Evolutionary conservation across 2,113 vertebrate genomes (phyloP).

Genomic region (Bungarus multicinctus): DNA sequence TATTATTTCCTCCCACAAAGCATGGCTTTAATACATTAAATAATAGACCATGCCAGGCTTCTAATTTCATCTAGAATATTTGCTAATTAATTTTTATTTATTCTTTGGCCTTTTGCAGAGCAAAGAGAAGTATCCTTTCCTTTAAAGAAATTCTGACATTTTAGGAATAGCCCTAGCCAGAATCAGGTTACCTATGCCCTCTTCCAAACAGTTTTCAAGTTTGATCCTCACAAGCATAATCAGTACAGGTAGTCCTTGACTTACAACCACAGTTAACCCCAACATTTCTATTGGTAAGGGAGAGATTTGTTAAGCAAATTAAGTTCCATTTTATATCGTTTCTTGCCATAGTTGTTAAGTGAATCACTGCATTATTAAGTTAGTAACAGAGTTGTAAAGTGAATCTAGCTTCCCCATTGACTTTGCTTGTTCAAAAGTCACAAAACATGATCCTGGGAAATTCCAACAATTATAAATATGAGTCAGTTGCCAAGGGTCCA

Average conservation of each 20-base stretch:
- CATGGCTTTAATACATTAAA: not conserved
- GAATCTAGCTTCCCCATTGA: not conserved
- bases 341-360: not conserved
- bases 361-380: not conserved
- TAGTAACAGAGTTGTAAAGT: not conserved
- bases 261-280: not conserved
- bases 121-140: not conserved
- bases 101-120: not conserved
- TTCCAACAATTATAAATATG: not conserved
- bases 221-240: not conserved
- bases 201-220: not conserved
- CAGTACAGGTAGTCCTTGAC: not conserved
- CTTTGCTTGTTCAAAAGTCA: not conserved
- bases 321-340: too few species aligned
- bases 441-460: not conserved
- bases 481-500: not conserved
- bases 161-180: not conserved
- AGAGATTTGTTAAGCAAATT: not conserved
- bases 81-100: not conserved
- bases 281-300: not conserved
- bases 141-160: not conserved
- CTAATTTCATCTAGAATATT: not conserved
- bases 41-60: not conserved
- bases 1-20: constrained; percentile 16
- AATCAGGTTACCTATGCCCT: not conserved